Evolutionary conservation across 1,140 invertebrate species (phyloP).

Genomic region (Drosophila sp.): DNA sequence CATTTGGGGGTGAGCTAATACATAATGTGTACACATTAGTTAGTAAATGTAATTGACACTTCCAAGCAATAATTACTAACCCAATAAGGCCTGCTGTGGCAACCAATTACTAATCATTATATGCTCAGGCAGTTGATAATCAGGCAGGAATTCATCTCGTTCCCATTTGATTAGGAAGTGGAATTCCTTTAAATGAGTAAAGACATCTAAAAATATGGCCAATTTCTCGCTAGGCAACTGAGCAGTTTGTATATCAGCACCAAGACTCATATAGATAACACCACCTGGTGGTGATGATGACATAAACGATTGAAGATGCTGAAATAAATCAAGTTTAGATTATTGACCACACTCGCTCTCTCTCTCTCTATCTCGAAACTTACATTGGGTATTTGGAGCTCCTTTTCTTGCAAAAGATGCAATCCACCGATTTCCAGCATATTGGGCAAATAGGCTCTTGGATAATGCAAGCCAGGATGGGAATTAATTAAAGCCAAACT

Average conservation of each 20-base stretch:
- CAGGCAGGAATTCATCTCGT: conserved; percentile 83
- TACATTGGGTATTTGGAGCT: conserved; percentile 56
- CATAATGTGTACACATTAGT: background rate
- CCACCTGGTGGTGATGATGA: conserved; percentile 84
- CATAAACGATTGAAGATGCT: conserved; percentile 84
- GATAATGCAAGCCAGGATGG: conserved; percentile 86
- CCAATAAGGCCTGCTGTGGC: conserved; percentile 88
- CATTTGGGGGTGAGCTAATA: conserved; percentile 84
- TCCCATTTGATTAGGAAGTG: conserved; percentile 89
- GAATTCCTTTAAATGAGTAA: conserved; percentile 84
- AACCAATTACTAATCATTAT: conserved; percentile 87
- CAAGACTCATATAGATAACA: conserved; percentile 86
- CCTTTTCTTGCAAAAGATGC: conserved; percentile 59
- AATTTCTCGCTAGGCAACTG: conserved; percentile 85
- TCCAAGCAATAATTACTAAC: conserved; percentile 20
- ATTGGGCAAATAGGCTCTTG: conserved; percentile 85
- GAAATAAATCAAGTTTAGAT: background rate
- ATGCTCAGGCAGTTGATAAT: conserved; percentile 84
- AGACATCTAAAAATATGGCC: conserved; percentile 83
- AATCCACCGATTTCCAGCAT: conserved; percentile 86
- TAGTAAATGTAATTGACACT: background rate
- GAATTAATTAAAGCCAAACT: conserved; percentile 86
- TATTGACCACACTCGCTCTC: fast-evolving
- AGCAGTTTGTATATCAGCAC: conserved; percentile 85
- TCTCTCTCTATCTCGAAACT: background rate